Percentiles rank a stretch among this genome's conserved stretches.
phyloP scores from a whole-genome alignment of 2,797 vertebrate genomes.

The Lithobates sylvaticus region DNA sequence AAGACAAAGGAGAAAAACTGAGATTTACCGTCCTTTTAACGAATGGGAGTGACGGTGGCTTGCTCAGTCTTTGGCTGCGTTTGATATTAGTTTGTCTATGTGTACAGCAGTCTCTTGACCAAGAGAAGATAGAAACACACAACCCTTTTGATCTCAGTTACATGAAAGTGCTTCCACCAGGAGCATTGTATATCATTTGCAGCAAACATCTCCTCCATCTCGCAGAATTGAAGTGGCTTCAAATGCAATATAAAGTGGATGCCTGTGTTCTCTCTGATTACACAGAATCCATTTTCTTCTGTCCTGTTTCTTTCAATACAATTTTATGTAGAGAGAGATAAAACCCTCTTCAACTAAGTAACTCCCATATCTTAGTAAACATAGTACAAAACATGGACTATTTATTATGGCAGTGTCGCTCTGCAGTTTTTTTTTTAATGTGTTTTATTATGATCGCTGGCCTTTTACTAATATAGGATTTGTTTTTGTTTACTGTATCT shows the following conservation, averaged over 20 bases:
- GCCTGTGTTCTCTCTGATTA: constrained; percentile 42
- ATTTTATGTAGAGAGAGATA: constrained; percentile 52
- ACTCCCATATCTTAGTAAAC: constrained; percentile 47
- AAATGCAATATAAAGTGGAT: constrained; percentile 59
- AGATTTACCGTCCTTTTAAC: constrained; percentile 8
- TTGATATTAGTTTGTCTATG: constrained; percentile 35
- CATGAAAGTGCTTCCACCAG: constrained; percentile 54
- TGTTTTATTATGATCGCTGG: not conserved
- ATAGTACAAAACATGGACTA: constrained; percentile 21
- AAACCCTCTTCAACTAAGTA: constrained; percentile 47
- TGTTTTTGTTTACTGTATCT: not conserved
- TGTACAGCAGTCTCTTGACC: constrained; percentile 26
- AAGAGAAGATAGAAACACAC: constrained; percentile 25
- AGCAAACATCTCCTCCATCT: constrained; percentile 50
- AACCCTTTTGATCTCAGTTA: constrained; percentile 55
- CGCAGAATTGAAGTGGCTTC: constrained; percentile 53
- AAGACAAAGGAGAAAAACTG: not conserved
- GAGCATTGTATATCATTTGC: constrained; percentile 51
- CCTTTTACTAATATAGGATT: not conserved
- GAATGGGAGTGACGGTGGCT: constrained; percentile 4
- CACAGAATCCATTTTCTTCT: constrained; percentile 56
- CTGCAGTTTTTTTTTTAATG: not conserved
- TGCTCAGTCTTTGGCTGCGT: constrained; percentile 16
- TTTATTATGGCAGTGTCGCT: not conserved
- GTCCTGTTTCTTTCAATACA: constrained; percentile 38